phyloP scores from a whole-genome alignment of 2,113 vertebrate species.

The Ovibos moschatus region DNA sequence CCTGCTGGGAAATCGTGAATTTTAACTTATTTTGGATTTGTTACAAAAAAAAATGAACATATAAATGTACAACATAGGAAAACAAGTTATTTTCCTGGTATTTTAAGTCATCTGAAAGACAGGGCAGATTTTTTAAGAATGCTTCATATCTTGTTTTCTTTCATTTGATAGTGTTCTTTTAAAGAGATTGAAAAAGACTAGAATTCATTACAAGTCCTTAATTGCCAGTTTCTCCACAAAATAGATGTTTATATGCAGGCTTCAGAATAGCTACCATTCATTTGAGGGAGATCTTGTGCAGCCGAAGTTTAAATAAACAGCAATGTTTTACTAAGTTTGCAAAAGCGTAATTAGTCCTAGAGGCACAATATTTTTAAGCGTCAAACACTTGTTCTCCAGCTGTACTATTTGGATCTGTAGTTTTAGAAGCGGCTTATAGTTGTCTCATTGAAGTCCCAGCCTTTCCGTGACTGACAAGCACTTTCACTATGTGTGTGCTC shows the following conservation, averaged over 20 bases:
- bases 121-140: conserved; percentile 31
- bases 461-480: conserved; percentile 18
- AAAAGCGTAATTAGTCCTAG: conserved; percentile 79
- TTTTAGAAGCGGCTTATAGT: conserved; percentile 44
- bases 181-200: conserved; percentile 57
- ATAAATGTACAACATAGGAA: neutral
- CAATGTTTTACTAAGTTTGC: conserved; percentile 76
- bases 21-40: conserved; percentile 15
- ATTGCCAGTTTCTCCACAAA: conserved; percentile 72
- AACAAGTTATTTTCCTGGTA: conserved; percentile 1
- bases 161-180: conserved; percentile 38
- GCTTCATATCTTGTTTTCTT: neutral
- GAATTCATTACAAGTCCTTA: conserved; percentile 67
- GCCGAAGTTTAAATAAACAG: conserved; percentile 74
- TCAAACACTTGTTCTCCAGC: conserved; percentile 74
- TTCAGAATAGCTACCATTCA: conserved; percentile 64
- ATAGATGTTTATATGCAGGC: conserved; percentile 65
- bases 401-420: conserved; percentile 68
- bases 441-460: conserved; percentile 40
- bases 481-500: neutral
- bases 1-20: neutral
- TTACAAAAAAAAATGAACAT: neutral
- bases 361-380: conserved; percentile 77
- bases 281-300: conserved; percentile 32
- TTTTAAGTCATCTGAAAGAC: conserved; percentile 37